Percentiles rank a stretch among this genome's conserved stretches.
Evolutionary conservation across 2,797 vertebrate genomes (phyloP).

Genomic region (Xiphorhynchus erythropygius): DNA sequence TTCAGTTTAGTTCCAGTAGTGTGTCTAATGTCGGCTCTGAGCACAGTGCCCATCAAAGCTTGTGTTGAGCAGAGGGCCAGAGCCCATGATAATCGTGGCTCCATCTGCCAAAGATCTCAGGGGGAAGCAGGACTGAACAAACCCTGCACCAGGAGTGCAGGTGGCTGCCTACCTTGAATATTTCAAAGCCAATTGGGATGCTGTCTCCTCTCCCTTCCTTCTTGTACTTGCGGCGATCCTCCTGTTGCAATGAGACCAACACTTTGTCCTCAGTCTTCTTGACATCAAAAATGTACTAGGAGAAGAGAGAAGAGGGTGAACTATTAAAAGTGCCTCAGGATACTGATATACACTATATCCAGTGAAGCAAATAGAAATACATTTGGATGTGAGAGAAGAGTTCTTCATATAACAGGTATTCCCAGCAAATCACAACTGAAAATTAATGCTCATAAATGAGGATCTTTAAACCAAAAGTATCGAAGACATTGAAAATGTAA

Average conservation of each 20-base stretch:
- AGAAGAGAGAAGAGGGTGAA: neutral
- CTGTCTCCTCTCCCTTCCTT: slow-evolving; percentile 84
- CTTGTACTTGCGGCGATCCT: slow-evolving; percentile 85
- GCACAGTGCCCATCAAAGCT: neutral
- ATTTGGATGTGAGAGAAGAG: neutral
- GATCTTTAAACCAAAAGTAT: neutral
- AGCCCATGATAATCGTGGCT: neutral
- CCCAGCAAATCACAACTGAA: neutral
- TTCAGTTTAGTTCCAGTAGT: neutral
- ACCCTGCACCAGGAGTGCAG: neutral
- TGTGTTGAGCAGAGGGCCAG: neutral
- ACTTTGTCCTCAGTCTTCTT: slow-evolving; percentile 86
- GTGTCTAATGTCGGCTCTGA: neutral
- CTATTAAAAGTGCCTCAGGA: neutral
- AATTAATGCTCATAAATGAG: neutral
- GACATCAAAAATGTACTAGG: slow-evolving; percentile 89
- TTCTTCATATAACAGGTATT: neutral
- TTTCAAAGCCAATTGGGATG: slow-evolving; percentile 85
- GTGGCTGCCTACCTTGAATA: slow-evolving; percentile 84
- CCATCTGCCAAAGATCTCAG: neutral
- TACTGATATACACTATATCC: neutral
- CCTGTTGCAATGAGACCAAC: slow-evolving; percentile 89
- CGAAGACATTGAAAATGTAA: neutral
- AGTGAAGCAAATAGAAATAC: neutral
- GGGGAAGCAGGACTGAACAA: neutral